phyloP scores from a whole-genome alignment of 2,888 invertebrate species.

The Phasia obesa region DNA sequence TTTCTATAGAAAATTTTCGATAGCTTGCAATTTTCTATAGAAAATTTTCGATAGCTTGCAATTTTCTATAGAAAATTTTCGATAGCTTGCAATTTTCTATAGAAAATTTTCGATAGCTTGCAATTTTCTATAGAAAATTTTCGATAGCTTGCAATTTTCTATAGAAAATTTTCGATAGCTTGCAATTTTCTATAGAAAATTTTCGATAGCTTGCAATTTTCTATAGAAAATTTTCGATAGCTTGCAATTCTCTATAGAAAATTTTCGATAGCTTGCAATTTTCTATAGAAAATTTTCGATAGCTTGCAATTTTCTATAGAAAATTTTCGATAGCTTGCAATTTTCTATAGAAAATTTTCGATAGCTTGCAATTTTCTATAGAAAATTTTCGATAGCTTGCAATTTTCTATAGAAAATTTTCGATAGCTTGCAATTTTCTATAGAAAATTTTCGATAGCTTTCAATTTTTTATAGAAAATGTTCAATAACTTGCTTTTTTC shows the following conservation, averaged over 20 bases:
- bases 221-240: neutral
- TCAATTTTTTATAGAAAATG: too few species aligned
- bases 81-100: neutral
- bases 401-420: neutral
- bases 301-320: neutral
- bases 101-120: too few species aligned
- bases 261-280: neutral
- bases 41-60: too few species aligned
- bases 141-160: too few species aligned
- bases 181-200: too few species aligned
- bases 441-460: neutral
- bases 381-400: neutral
- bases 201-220: neutral
- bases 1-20: neutral
- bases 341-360: neutral
- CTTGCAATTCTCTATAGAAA: neutral
- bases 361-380: neutral
- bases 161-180: too few species aligned
- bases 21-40: neutral
- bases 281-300: neutral
- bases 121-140: too few species aligned
- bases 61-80: neutral
- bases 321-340: neutral
- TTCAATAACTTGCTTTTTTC: too few species aligned
- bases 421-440: neutral